Conservation (phyloP, 2,888 invertebrate genomes). For the Ctenicera cuprea region DNA sequence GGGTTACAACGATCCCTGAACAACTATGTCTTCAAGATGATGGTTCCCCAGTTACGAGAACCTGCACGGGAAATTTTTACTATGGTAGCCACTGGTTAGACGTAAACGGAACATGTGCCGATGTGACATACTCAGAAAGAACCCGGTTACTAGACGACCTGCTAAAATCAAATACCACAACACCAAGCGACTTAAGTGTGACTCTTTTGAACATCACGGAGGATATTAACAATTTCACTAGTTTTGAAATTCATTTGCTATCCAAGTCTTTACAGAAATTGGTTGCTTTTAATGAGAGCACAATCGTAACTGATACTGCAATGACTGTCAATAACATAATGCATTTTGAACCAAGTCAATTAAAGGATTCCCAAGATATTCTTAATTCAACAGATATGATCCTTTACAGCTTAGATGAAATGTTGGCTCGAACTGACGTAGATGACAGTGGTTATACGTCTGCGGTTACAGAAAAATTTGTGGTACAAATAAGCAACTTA, state of each 20-base stretch:
- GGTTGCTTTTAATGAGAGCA: neutral
- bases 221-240: conserved; percentile 34
- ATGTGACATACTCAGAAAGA: conserved; percentile 39
- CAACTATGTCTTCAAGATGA: conserved; percentile 76
- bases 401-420: conserved; percentile 75
- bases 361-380: conserved; percentile 70
- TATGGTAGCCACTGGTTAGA: conserved; percentile 71
- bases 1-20: conserved; percentile 73
- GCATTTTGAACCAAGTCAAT: conserved; percentile 71
- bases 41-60: conserved; percentile 75
- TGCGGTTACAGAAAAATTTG: conserved; percentile 45
- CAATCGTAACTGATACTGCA: neutral
- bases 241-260: conserved; percentile 50
- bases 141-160: conserved; percentile 58
- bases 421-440: conserved; percentile 69
- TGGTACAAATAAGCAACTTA: conserved; percentile 46
- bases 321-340: conserved; percentile 71
- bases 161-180: conserved; percentile 32
- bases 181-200: conserved; percentile 29
- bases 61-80: conserved; percentile 75
- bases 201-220: conserved; percentile 39
- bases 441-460: conserved; percentile 13
- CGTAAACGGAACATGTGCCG: conserved; percentile 61
- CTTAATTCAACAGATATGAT: conserved; percentile 79
- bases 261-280: conserved; percentile 49